These are phyloP conservation scores for Panulirus ornatus DNA, from an alignment of 1,140 invertebrate genomes.

Conservation along the genomic window DNA sequence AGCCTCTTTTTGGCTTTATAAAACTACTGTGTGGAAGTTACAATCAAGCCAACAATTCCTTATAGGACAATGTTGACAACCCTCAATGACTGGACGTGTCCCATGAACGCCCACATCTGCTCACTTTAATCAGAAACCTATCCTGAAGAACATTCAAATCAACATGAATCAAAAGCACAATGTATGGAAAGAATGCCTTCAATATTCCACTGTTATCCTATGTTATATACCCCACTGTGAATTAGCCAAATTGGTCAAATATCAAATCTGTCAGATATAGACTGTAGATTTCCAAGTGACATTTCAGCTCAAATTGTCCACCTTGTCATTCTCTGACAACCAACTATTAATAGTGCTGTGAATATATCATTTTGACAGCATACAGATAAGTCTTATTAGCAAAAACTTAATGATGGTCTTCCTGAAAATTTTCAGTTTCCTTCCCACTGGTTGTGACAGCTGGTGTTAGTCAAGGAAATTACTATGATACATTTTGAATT, in stretches of 20 bases:
- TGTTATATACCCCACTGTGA: neutral
- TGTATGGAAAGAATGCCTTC: neutral
- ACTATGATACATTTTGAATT: neutral
- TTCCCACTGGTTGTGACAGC: neutral
- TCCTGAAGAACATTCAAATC: neutral
- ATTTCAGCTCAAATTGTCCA: neutral
- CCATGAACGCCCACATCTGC: neutral
- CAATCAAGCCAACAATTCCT: constrained; percentile 20
- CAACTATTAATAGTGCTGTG: neutral
- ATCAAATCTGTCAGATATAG: neutral
- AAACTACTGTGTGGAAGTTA: constrained; percentile 15
- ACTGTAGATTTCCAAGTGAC: neutral
- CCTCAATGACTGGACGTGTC: neutral
- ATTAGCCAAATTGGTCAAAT: neutral
- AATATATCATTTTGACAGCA: neutral
- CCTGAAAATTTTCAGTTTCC: neutral
- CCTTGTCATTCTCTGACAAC: neutral
- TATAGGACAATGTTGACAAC: neutral
- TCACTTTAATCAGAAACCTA: neutral
- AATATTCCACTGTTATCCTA: neutral
- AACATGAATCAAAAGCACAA: neutral
- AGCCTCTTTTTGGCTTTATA: constrained; percentile 37
- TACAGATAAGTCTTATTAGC: neutral
- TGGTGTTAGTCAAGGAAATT: neutral
- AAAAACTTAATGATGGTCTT: neutral